Conservation (phyloP, 1,140 invertebrate species). For the Pseudomyrmex flavicornis region DNA sequence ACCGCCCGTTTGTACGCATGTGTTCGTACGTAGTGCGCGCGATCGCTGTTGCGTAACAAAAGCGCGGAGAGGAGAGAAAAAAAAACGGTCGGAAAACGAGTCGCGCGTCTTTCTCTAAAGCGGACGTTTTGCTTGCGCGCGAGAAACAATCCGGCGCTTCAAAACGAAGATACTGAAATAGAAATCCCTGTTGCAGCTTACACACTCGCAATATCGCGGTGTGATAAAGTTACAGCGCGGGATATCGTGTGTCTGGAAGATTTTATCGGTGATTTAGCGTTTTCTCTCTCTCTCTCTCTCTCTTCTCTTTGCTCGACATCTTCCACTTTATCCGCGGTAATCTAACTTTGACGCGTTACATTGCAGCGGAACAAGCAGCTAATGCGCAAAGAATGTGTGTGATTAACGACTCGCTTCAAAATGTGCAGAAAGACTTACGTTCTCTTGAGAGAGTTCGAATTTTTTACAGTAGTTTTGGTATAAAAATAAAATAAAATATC, state of each 20-base stretch:
- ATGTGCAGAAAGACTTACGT: background rate
- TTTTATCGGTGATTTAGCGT: conserved; percentile 46
- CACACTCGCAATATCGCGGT: background rate
- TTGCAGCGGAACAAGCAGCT: conserved; percentile 6
- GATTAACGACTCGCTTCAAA: conserved; percentile 16
- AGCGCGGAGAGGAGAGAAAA: background rate
- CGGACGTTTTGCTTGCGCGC: background rate
- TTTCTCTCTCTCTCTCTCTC: background rate
- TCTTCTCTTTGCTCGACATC: background rate
- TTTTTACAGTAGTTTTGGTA: too few species aligned
- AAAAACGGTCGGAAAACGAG: background rate
- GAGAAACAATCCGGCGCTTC: background rate
- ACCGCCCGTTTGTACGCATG: background rate
- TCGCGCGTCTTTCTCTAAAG: background rate
- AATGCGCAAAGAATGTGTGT: background rate
- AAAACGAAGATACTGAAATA: background rate
- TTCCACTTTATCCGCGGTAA: conserved; percentile 14
- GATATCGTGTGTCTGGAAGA: conserved; percentile 6
- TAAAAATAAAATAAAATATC: too few species aligned
- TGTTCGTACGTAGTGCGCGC: background rate
- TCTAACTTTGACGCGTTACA: conserved; percentile 33
- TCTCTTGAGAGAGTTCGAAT: too few species aligned
- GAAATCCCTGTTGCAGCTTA: background rate
- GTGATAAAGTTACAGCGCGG: conserved; percentile 22
- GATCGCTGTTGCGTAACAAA: background rate